Conservation (phyloP, 2,888 invertebrate species). For the Spodoptera picta region DNA sequence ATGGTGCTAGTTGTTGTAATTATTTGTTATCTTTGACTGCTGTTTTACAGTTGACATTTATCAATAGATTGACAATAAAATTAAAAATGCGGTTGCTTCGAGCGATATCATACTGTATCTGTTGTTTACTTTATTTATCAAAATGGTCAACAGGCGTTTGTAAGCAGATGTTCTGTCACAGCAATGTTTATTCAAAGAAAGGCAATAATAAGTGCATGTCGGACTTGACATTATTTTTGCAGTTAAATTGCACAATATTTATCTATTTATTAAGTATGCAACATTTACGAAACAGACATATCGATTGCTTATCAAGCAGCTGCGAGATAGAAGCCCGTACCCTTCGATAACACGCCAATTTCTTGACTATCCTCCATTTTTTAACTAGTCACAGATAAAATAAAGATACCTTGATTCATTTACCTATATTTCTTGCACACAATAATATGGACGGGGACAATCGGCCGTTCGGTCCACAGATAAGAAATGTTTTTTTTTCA, state of each 20-base stretch:
- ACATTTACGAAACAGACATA: slow-evolving; percentile 25
- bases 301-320: slow-evolving; percentile 34
- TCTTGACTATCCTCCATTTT: slow-evolving; percentile 32
- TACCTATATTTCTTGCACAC: slow-evolving; percentile 47
- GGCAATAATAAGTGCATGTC: slow-evolving; percentile 2
- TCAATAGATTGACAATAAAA: neutral
- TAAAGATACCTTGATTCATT: slow-evolving; percentile 44
- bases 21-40: too few relatives aligned
- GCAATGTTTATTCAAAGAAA: slow-evolving; percentile 9
- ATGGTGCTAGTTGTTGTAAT: too few relatives aligned
- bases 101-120: neutral
- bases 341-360: slow-evolving; percentile 29
- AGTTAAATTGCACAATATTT: slow-evolving; percentile 2
- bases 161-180: slow-evolving; percentile 21
- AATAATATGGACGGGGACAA: slow-evolving; percentile 53
- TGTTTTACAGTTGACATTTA: too few relatives aligned
- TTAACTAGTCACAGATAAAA: slow-evolving; percentile 41
- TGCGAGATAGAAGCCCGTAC: slow-evolving; percentile 20
- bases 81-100: neutral
- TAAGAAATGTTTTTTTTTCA: slow-evolving; percentile 71
- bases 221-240: slow-evolving; percentile 6
- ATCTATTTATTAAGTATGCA: slow-evolving; percentile 24
- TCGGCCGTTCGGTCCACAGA: slow-evolving; percentile 63
- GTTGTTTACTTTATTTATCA: neutral
- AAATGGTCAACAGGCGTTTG: too few relatives aligned